Base-by-base conservation (phyloP, 1,140 invertebrate species). In the Drosophila tsacasi region DNA sequence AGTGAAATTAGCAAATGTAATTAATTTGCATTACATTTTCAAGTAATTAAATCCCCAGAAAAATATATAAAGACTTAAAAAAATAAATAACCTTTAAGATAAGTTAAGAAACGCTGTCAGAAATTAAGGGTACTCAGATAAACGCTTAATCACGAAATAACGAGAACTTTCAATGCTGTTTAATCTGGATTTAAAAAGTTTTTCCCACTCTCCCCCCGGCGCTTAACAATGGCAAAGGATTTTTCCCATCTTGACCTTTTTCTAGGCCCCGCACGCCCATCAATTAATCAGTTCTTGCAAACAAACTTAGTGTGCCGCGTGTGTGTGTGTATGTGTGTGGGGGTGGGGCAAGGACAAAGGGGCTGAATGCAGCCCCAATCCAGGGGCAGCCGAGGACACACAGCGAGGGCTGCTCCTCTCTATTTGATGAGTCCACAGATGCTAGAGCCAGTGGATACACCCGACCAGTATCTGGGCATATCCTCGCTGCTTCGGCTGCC, bases 201-300 rank as follows among this genome's bases (percentile, higher is more conserved):
- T 44, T n/a, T 23, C 21, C 21, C n/a, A 5, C 13, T 25, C 40
- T 42, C 15, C 39, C 39, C 27, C 17, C 3, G 35, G 13, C 19
- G 13, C 50, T 13, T 27, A 64, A 64, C 50, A 64, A 57, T 39
- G 47, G 3, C 23, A 12, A 63, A 39, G 27, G 23, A 35, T 15
- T 65, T 65, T 62, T 62, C 39, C 17, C 58, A 46, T 44, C 63
- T 66, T 49, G 68, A 72, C 44, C 65, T 46, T 69, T 57, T 39
- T 27, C 12, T 30, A 40, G 13, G 17, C 30, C 25, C n/a, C 44
- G 10, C n/a, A 47, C 47, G 42, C 39, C 39, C 68, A 79, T 86
- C 79, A 82, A 69, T 76, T 82, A 86, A 68, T 83, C 80, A 69
- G 66, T 63, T 64, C 59, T 37, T 50, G 63, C 54, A 46, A 50